phyloP scores from a whole-genome alignment of 2,888 invertebrate species.

The Ormyrus nitidulus region DNA sequence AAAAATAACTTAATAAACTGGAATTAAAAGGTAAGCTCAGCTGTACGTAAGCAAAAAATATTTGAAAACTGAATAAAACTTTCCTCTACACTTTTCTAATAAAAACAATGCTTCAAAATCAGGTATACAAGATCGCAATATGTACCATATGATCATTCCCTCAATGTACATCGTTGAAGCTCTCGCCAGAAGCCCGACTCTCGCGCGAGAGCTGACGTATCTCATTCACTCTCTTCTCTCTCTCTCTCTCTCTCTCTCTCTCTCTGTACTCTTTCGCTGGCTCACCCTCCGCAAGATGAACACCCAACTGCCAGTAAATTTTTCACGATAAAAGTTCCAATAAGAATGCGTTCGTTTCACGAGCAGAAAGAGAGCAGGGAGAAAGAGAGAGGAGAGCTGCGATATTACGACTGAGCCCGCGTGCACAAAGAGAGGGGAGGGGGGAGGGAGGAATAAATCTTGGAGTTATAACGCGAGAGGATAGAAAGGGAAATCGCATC shows the following conservation, averaged over 20 bases:
- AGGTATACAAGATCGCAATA: too few species aligned
- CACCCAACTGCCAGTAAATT: constrained; percentile 49
- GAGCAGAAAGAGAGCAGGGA: background rate
- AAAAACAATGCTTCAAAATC: too few species aligned
- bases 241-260: background rate
- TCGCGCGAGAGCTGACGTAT: background rate
- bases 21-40: too few species aligned
- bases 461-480: constrained; percentile 19
- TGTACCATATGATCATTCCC: too few species aligned
- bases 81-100: too few species aligned
- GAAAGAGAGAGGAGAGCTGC: background rate
- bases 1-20: too few species aligned
- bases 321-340: constrained; percentile 54
- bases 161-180: background rate
- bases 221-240: background rate
- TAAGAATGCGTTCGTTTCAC: constrained; percentile 48
- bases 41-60: too few species aligned
- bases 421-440: constrained; percentile 1
- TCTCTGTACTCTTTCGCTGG: background rate
- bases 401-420: constrained; percentile 35
- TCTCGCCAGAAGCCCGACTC: background rate
- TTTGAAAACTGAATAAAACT: too few species aligned
- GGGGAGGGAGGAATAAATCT: constrained; percentile 32
- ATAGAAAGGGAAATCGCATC: constrained; percentile 36
- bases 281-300: constrained; percentile 39